Percentiles rank a stretch among this genome's conserved stretches.
Conservation (phyloP, 2,113 vertebrate genomes). For the Fukomys damarensis region DNA sequence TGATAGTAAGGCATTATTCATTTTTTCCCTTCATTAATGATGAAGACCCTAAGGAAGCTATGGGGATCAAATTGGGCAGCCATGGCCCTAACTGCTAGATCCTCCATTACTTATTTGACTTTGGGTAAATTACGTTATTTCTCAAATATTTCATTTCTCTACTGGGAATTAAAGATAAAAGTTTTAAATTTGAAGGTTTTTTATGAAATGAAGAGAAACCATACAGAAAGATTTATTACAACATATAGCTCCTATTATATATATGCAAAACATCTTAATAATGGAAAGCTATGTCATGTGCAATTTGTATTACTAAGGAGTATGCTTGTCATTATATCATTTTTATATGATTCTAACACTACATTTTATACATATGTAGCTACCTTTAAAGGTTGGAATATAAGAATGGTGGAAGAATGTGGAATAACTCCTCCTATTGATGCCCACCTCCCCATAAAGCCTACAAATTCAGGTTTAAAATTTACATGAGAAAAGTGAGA, state of each 20-base stretch:
- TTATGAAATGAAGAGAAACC: neutral
- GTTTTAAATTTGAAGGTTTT: neutral
- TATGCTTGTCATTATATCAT: neutral
- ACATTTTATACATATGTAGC: neutral
- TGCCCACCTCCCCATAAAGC: neutral
- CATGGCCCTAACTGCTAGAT: neutral
- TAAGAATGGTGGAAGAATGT: neutral
- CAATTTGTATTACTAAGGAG: neutral
- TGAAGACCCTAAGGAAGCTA: neutral
- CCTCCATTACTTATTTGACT: neutral
- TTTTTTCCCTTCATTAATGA: neutral
- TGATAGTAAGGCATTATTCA: neutral
- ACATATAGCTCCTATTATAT: neutral
- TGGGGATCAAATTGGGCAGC: neutral
- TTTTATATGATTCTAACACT: neutral
- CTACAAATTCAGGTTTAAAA: neutral
- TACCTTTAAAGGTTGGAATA: neutral
- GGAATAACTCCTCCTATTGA: neutral
- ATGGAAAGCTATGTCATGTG: neutral
- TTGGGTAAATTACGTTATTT: neutral
- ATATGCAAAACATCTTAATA: neutral
- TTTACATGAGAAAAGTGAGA: neutral
- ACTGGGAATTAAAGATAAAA: neutral
- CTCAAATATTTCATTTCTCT: neutral
- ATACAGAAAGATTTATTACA: neutral